These are phyloP conservation scores for Polyodon spathula DNA, from an alignment of 2,113 vertebrate genomes.

Conservation along the genomic window DNA sequence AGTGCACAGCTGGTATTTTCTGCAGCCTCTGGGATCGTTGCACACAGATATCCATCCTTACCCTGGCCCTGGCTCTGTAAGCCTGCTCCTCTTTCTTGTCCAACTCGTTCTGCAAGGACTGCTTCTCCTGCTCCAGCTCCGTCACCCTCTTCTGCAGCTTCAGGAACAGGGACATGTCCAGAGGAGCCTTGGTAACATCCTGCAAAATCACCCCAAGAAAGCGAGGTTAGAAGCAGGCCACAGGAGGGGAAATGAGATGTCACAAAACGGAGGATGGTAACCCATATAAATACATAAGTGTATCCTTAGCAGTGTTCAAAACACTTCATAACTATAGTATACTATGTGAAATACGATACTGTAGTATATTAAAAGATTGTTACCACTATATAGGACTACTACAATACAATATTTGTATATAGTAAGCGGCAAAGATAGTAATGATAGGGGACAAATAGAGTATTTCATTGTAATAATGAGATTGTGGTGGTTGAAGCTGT, in stretches of 20 bases:
- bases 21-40: too few species aligned
- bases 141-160: conserved; percentile 95
- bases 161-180: conserved; percentile 92
- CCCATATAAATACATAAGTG: conserved; percentile 3
- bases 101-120: conserved; percentile 83
- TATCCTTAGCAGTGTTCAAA: too few species aligned
- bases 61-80: conserved; percentile 80
- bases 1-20: too few species aligned
- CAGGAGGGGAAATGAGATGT: neutral
- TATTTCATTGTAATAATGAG: too few species aligned
- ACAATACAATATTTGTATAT: too few species aligned
- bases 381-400: too few species aligned
- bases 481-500: too few species aligned
- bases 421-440: too few species aligned
- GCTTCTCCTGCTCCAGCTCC: conserved; percentile 92
- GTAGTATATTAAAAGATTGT: too few species aligned
- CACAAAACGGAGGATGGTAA: conserved; percentile 6
- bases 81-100: conserved; percentile 88
- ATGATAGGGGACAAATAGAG: too few species aligned
- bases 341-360: too few species aligned
- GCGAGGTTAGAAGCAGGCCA: neutral
- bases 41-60: conserved; percentile 48
- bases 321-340: too few species aligned
- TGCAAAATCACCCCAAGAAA: conserved; percentile 31
- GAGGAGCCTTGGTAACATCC: conserved; percentile 78